Percentiles rank a stretch among this genome's conserved stretches.
Conservation (phyloP, 2,888 invertebrate species). For the Tupiocoris notatus region DNA sequence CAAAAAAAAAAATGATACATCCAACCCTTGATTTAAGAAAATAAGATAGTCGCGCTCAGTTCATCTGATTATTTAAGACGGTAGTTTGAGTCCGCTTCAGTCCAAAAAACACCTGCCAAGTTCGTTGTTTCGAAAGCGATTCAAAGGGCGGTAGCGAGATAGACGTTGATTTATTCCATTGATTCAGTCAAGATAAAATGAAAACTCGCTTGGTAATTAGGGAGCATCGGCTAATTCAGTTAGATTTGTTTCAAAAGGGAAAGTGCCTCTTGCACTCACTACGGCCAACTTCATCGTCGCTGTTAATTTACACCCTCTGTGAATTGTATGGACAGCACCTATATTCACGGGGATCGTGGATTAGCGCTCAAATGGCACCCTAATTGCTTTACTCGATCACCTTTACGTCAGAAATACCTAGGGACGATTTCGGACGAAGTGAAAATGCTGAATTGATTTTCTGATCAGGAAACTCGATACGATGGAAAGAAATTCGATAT, state of each 20-base stretch:
- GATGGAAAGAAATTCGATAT: no score
- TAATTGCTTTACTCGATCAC: no score
- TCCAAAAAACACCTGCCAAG: no score
- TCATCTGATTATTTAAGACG: no score
- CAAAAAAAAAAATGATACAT: no score
- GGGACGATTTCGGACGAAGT: no score
- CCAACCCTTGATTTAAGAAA: no score
- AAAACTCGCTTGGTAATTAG: constrained; percentile 23
- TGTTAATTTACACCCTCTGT: neutral
- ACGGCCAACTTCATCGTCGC: neutral
- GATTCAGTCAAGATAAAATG: constrained; percentile 9
- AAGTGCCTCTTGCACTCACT: neutral
- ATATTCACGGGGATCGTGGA: neutral
- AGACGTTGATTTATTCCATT: constrained; percentile 15
- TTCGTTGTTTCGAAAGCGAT: neutral
- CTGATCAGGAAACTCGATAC: no score
- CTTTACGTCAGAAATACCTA: no score
- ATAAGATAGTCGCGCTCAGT: no score
- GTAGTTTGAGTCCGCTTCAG: no score
- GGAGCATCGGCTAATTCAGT: constrained; percentile 14
- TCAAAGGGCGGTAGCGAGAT: neutral
- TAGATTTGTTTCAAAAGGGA: neutral
- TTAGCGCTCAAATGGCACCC: neutral
- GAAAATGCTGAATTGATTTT: no score
- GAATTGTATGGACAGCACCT: neutral